Conservation (phyloP, 2,888 invertebrate genomes). For the Melangyna quadrimaculata region DNA sequence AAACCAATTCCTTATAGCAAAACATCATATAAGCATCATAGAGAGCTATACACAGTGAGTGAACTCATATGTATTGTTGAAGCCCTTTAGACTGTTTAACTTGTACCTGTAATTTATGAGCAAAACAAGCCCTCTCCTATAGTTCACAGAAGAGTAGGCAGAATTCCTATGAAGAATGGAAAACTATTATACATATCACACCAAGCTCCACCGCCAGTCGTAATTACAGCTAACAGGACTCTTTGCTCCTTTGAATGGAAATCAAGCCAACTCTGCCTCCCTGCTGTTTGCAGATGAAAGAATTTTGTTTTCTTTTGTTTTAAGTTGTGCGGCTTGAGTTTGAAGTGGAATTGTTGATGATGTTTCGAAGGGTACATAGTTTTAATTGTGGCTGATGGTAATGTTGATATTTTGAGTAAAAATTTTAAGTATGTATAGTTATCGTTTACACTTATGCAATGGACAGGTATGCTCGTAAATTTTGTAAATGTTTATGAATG, state of each 20-base stretch:
- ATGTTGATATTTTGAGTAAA: slow-evolving; percentile 17
- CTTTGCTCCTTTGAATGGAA: neutral
- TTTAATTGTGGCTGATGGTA: slow-evolving; percentile 20
- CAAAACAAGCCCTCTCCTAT: slow-evolving; percentile 25
- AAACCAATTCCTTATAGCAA: neutral
- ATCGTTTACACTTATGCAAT: too few species aligned
- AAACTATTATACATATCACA: neutral
- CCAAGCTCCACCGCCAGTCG: neutral
- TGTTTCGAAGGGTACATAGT: slow-evolving; percentile 5
- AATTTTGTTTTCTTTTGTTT: slow-evolving; percentile 48
- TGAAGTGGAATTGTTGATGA: neutral
- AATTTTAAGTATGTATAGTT: neutral
- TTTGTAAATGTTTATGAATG: neutral
- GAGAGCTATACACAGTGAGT: neutral
- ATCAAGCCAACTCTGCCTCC: neutral
- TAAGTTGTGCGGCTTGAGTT: neutral
- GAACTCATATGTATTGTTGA: slow-evolving; percentile 14
- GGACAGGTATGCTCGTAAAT: too few species aligned
- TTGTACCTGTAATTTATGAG: slow-evolving; percentile 60
- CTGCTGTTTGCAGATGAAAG: slow-evolving; percentile 12
- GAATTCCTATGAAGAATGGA: slow-evolving; percentile 13
- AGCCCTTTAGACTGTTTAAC: slow-evolving; percentile 26
- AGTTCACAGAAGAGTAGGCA: slow-evolving; percentile 34
- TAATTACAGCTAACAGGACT: slow-evolving; percentile 30
- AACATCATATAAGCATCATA: slow-evolving; percentile 10